Evolutionary conservation across 2,888 invertebrate species (phyloP), one percentile per base, ranked within the genome.

Genomic region (Drosophila paramelanica): DNA sequence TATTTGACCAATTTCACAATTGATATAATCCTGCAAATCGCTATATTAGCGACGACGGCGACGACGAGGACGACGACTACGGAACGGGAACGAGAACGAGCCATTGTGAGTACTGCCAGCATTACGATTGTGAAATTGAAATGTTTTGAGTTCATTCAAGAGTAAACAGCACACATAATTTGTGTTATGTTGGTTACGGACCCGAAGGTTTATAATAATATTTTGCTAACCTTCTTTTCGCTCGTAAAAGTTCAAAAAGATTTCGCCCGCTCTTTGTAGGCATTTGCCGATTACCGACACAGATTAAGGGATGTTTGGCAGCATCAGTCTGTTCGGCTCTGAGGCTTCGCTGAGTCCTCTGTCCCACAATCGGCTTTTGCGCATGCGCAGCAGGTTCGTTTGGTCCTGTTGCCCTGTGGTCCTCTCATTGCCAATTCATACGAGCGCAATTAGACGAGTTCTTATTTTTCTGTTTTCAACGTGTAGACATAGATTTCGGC

Each of bases 281-380:
- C 88, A 91, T 36, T 91, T 84, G 91, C 73, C 89, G 88, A 88
- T 90, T 87, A 90, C 90, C 90, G 85, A 89, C 89, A 89, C 90
- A 89, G 92, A 90, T 92, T 92, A 91, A 83, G 91, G 90, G 89
- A 91, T 92, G 91, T 90, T 90, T 81, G 64, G 61, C 55, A 53
- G 59, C 53, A 56, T 38, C 41, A 33, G 41, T 45, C 51, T 20
- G 7, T 3, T 27, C 7, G 27, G 27, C 39, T 55, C 41, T 42
- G 10, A 43, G 67, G 25, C 31, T 33, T 20, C 23, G 41, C 45
- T 52, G 27, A 27, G 27, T 38, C 36, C 51, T 17, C 25, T 17
- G n/a, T 51, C 36, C 5, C 33, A 80, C 83, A 86, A 82, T 79
- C 80, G 76, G 79, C 79, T 79, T 86, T 70, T 67, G 71, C 52